Conservation (phyloP, 2,113 vertebrate species). For the Hemichromis elongatus region DNA sequence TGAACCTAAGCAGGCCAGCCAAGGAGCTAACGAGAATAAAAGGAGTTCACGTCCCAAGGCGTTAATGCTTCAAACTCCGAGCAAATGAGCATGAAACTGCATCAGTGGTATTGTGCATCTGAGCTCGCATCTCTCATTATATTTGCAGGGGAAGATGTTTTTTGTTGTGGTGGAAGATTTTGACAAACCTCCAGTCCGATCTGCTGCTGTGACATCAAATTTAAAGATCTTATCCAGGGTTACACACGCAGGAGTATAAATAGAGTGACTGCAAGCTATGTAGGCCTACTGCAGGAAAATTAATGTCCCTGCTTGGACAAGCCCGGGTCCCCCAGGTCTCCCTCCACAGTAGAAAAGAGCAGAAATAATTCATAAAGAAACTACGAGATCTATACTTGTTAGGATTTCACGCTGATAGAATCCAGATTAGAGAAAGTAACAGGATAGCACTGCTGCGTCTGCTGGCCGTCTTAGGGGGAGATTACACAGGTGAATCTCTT, state of each 20-base stretch:
- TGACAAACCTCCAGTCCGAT: background rate
- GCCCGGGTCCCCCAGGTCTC: conserved; percentile 16
- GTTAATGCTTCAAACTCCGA: background rate
- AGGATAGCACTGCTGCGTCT: background rate
- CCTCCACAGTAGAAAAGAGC: background rate
- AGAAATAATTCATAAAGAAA: conserved; percentile 10
- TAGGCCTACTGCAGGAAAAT: conserved; percentile 18
- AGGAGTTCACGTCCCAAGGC: background rate
- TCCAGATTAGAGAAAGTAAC: background rate
- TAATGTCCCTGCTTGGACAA: conserved; percentile 12
- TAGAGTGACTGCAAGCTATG: background rate
- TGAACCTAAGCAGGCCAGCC: background rate
- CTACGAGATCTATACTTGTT: background rate
- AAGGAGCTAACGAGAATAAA: background rate
- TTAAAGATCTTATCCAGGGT: background rate
- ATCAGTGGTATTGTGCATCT: background rate
- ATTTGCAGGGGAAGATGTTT: background rate
- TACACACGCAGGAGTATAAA: background rate
- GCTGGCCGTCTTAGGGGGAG: background rate
- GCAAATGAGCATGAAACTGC: background rate
- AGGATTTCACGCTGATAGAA: background rate
- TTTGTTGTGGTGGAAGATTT: background rate
- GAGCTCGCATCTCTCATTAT: background rate
- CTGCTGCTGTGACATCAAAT: conserved; percentile 3
- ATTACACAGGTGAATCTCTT: background rate